Percentiles rank a stretch among this genome's conserved stretches.
Evolutionary conservation across 2,888 invertebrate genomes (phyloP).

Genomic region (Azorinus chamasolen): DNA sequence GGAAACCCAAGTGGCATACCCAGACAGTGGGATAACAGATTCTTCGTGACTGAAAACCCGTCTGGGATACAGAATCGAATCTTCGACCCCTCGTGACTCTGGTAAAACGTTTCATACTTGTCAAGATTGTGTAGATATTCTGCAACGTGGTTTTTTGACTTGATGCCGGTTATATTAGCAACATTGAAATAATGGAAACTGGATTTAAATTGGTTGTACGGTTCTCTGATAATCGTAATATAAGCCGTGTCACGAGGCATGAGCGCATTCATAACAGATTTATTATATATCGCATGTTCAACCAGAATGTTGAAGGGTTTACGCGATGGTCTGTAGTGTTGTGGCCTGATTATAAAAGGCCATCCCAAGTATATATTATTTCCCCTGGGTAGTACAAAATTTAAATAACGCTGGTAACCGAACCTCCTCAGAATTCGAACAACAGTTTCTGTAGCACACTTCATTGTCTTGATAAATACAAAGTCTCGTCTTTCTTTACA

Average conservation of each 20-base stretch:
- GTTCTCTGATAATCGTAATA: slow-evolving; percentile 82
- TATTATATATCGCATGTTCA: slow-evolving; percentile 84
- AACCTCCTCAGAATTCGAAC: slow-evolving; percentile 81
- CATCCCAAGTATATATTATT: slow-evolving; percentile 83
- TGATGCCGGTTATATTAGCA: slow-evolving; percentile 64
- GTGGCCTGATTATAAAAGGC: slow-evolving; percentile 79
- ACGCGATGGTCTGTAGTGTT: slow-evolving; percentile 76
- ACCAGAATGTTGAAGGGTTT: slow-evolving; percentile 79
- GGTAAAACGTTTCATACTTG: slow-evolving; percentile 80
- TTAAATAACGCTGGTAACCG: slow-evolving; percentile 76
- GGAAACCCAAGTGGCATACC: slow-evolving; percentile 82
- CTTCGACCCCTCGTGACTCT: slow-evolving; percentile 54
- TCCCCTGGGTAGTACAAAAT: slow-evolving; percentile 79
- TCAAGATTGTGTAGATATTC: slow-evolving; percentile 79
- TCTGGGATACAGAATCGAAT: slow-evolving; percentile 81
- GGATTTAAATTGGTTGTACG: slow-evolving; percentile 82
- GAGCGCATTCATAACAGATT: slow-evolving; percentile 70
- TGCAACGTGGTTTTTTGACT: slow-evolving; percentile 63
- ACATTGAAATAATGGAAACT: slow-evolving; percentile 82
- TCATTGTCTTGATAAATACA: slow-evolving; percentile 85
- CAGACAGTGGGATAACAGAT: slow-evolving; percentile 82
- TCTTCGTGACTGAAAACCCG: slow-evolving; percentile 81
- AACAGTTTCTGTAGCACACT: slow-evolving; percentile 84
- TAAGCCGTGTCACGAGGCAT: slow-evolving; percentile 80
- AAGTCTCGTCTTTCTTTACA: slow-evolving; percentile 72